Conservation (phyloP, 53 echinoderm and acorn worm species). For the Patiria pectinifera region DNA sequence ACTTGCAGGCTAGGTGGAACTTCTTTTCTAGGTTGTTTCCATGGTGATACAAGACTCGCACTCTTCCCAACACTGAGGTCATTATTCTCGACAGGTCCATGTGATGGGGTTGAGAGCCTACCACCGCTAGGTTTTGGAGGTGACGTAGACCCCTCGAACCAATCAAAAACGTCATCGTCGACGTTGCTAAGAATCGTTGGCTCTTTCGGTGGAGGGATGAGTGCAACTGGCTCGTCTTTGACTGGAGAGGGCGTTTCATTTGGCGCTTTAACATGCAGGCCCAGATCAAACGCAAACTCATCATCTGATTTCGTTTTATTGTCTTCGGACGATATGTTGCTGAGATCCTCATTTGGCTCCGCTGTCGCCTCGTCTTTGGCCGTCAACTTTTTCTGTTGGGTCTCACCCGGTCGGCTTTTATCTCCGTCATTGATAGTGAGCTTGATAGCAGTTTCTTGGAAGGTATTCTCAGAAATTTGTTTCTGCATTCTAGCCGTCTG, state of each 20-base stretch:
- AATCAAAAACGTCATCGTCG: conserved; percentile 1
- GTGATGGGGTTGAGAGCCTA: no score
- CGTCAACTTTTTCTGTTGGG: background rate
- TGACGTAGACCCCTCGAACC: conserved; percentile 9
- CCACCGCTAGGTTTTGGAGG: background rate
- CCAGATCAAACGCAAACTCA: conserved; percentile 2
- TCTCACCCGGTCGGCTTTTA: background rate
- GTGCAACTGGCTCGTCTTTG: background rate
- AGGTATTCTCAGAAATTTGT: background rate
- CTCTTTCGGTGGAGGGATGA: background rate
- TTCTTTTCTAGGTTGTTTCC: background rate
- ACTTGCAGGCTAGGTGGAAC: background rate
- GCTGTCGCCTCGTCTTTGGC: background rate
- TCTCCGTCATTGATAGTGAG: background rate
- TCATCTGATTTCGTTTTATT: background rate
- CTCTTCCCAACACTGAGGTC: background rate
- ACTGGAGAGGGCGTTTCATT: background rate
- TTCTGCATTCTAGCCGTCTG: background rate
- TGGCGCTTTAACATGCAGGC: no score
- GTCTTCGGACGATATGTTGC: background rate
- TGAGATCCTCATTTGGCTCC: background rate
- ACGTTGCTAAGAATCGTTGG: background rate
- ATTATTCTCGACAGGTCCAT: no score
- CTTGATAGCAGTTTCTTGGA: background rate
- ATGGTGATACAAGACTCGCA: background rate